phyloP scores from a whole-genome alignment of 1,140 invertebrate species.

The Caenorhabditis inopinata region DNA sequence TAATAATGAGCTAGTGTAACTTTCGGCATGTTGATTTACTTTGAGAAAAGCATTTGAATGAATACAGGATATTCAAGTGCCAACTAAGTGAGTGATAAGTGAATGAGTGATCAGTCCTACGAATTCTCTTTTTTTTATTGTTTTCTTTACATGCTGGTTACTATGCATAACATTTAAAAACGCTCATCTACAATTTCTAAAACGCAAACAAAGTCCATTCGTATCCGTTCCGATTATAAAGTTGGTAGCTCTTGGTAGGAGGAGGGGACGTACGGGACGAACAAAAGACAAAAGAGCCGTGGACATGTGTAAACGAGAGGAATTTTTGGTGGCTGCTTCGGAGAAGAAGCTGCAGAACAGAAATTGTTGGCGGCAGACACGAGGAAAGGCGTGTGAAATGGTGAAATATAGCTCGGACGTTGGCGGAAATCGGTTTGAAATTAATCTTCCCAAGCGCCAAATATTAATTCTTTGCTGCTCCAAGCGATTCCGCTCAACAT shows the following conservation, averaged over 20 bases:
- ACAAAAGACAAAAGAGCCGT: constrained; percentile 23
- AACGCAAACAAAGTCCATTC: constrained; percentile 21
- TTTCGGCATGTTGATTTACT: too few species aligned
- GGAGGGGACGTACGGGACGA: not conserved
- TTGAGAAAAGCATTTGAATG: too few species aligned
- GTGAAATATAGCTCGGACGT: constrained; percentile 8
- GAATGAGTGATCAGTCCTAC: too few species aligned
- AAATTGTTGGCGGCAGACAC: not conserved
- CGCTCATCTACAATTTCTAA: not conserved
- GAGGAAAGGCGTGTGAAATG: constrained; percentile 19
- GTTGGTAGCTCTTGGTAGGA: constrained; percentile 1
- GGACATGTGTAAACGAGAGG: constrained; percentile 23
- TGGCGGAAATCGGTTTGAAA: constrained; percentile 17
- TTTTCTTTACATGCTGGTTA: too few species aligned
- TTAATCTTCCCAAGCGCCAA: constrained; percentile 4
- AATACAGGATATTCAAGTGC: too few species aligned
- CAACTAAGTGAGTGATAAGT: too few species aligned
- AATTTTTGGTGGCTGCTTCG: constrained; percentile 26
- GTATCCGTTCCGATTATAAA: not conserved
- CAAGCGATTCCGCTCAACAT: not conserved
- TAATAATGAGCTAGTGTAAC: too few species aligned
- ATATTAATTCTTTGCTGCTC: not conserved
- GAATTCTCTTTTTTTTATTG: too few species aligned
- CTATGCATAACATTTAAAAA: not conserved
- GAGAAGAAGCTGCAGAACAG: not conserved